Percentiles rank a stretch among this genome's conserved stretches.
These are phyloP conservation scores for Cyprinodon tularosa DNA, from an alignment of 2,113 vertebrate species.

Conservation along the genomic window DNA sequence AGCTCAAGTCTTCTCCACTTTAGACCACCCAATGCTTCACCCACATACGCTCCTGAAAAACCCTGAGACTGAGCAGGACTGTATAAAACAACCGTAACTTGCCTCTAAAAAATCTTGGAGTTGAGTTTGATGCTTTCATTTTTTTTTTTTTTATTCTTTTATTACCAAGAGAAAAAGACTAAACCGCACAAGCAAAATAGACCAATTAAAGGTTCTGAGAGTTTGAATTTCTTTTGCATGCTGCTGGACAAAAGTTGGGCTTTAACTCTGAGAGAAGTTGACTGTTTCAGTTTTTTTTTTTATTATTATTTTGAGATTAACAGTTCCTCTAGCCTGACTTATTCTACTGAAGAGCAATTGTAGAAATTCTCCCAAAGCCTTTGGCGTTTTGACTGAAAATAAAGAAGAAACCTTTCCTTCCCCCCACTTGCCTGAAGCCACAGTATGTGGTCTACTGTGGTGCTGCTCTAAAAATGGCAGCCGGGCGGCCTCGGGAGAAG, in stretches of 20 bases:
- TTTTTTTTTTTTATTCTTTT: slow-evolving; percentile 60
- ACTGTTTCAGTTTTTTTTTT: slow-evolving; percentile 10
- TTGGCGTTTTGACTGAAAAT: slow-evolving; percentile 76
- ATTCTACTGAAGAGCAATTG: slow-evolving; percentile 53
- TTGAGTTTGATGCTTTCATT: slow-evolving; percentile 44
- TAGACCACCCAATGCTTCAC: slow-evolving; percentile 82
- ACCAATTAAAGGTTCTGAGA: slow-evolving; percentile 13
- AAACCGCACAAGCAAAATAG: slow-evolving; percentile 55
- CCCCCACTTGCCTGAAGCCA: slow-evolving; percentile 77
- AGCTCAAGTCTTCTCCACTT: slow-evolving; percentile 66
- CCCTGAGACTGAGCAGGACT: slow-evolving; percentile 57
- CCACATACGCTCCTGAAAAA: slow-evolving; percentile 76
- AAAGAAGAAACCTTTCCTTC: slow-evolving; percentile 79
- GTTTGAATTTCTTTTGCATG: slow-evolving; percentile 15
- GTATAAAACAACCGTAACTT: slow-evolving; percentile 49
- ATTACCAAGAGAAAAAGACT: slow-evolving; percentile 42
- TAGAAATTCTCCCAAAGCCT: slow-evolving; percentile 67
- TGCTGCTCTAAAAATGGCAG: slow-evolving; percentile 83
- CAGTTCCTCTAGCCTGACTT: slow-evolving; percentile 34
- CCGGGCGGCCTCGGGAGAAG: slow-evolving; percentile 78
- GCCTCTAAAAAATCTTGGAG: slow-evolving; percentile 50
- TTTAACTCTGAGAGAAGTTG: slow-evolving; percentile 20
- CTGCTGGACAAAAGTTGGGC: slow-evolving; percentile 14
- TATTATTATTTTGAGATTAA: slow-evolving; percentile 36
- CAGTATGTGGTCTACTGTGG: slow-evolving; percentile 80